These are phyloP conservation scores for Ceriagrion tenellum DNA, from an alignment of 2,888 invertebrate species.

Conservation along the genomic window DNA sequence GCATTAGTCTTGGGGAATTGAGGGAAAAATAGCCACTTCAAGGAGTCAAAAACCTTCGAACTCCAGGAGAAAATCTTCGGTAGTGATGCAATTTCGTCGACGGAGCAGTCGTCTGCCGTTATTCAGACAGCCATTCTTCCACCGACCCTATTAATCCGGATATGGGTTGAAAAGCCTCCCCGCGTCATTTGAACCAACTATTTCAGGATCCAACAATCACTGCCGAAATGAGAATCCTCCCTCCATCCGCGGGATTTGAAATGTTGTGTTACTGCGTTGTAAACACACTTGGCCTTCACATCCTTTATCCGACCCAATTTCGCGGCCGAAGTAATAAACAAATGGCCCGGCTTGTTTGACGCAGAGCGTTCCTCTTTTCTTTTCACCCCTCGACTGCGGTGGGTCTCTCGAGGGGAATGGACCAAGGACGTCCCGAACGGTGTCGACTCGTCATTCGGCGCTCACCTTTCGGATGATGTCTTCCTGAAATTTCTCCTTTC, in stretches of 20 bases:
- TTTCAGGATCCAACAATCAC: conserved; percentile 24
- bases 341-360: conserved; percentile 42
- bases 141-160: background rate
- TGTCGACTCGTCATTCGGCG: conserved; percentile 10
- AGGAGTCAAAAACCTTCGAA: too few species aligned
- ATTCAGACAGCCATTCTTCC: background rate
- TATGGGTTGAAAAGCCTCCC: background rate
- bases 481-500: background rate
- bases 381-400: conserved; percentile 4
- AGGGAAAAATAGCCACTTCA: too few species aligned
- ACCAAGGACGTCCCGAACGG: conserved; percentile 3
- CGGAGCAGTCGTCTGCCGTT: background rate
- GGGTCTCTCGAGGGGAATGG: background rate
- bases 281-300: conserved; percentile 45
- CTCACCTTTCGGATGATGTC: background rate
- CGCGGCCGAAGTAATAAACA: conserved; percentile 37
- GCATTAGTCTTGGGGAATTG: too few species aligned
- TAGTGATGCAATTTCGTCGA: too few species aligned
- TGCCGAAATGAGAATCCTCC: background rate
- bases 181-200: background rate
- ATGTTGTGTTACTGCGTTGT: conserved; percentile 6
- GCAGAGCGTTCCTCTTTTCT: background rate
- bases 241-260: background rate
- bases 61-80: too few species aligned
- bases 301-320: conserved; percentile 43